Percentiles rank a stretch among this genome's conserved stretches.
Evolutionary conservation across 2,888 invertebrate species (phyloP).

Genomic region (Sphaerophoria taeniata): DNA sequence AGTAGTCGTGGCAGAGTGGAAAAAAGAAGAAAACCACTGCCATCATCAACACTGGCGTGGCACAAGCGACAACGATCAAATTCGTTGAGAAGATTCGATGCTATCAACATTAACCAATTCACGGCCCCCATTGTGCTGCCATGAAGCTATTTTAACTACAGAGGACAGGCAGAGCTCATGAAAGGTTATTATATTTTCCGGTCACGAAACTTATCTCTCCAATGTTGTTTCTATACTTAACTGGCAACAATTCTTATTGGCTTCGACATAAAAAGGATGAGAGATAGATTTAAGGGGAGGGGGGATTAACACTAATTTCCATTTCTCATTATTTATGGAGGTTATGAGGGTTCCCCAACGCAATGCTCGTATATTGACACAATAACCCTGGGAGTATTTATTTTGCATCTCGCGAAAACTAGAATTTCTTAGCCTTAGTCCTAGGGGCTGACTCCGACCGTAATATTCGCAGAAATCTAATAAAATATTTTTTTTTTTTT

Average conservation of each 20-base stretch:
- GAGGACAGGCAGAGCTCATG: constrained; percentile 35
- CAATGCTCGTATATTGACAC: background rate
- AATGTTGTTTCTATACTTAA: background rate
- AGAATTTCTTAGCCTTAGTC: background rate
- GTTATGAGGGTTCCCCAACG: constrained; percentile 1
- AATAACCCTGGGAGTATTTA: constrained; percentile 48
- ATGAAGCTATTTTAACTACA: constrained; percentile 27
- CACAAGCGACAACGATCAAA: constrained; percentile 7
- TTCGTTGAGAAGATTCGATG: constrained; percentile 5
- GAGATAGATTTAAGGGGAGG: background rate
- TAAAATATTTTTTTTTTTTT: constrained; percentile 49
- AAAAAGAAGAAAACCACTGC: too few species aligned
- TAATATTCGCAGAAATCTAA: constrained; percentile 4
- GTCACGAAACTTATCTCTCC: constrained; percentile 63
- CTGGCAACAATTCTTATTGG: constrained; percentile 16
- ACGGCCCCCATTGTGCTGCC: constrained; percentile 7
- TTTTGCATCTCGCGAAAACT: constrained; percentile 17
- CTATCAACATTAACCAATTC: constrained; percentile 10
- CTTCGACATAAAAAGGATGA: background rate
- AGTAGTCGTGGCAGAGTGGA: background rate
- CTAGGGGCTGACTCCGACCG: background rate
- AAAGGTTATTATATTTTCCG: constrained; percentile 64
- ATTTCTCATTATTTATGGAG: constrained; percentile 48
- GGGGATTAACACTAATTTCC: constrained; percentile 38
- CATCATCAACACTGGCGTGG: background rate